phyloP scores from a whole-genome alignment of 2,797 vertebrate genomes.

The Coregonus ussuriensis region DNA sequence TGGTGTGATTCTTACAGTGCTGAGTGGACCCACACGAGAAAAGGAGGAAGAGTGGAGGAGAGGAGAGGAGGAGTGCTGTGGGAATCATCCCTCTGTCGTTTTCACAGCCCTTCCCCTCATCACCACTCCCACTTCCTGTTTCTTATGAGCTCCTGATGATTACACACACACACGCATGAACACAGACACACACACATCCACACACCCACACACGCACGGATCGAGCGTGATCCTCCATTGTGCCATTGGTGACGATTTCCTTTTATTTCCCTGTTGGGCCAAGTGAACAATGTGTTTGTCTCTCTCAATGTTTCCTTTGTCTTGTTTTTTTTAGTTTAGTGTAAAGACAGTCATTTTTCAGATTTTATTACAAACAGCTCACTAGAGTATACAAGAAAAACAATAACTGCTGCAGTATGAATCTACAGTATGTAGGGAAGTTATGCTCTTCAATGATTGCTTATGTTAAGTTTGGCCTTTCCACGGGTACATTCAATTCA shows the following conservation, averaged over 20 bases:
- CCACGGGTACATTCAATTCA: neutral
- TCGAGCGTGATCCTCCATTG: no score
- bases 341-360: neutral
- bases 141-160: constrained; percentile 47
- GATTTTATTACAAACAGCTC: neutral
- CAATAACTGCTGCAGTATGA: neutral
- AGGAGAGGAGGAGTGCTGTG: constrained; percentile 34
- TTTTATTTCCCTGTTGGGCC: neutral
- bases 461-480: constrained; percentile 7
- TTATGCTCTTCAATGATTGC: no score
- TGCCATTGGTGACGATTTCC: constrained; percentile 16
- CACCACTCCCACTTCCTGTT: constrained; percentile 61
- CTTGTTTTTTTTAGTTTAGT: neutral
- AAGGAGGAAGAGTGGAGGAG: neutral
- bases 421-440: neutral
- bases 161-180: constrained; percentile 10
- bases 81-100: constrained; percentile 51
- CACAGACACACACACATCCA: no score
- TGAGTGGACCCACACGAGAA: neutral
- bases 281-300: neutral
- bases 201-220: no score
- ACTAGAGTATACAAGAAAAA: neutral
- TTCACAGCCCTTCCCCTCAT: constrained; percentile 64
- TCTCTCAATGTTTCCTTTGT: neutral
- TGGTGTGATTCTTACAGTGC: neutral